Base-by-base conservation (phyloP, 2,888 invertebrate species). In the Meghimatium bilineatum region DNA sequence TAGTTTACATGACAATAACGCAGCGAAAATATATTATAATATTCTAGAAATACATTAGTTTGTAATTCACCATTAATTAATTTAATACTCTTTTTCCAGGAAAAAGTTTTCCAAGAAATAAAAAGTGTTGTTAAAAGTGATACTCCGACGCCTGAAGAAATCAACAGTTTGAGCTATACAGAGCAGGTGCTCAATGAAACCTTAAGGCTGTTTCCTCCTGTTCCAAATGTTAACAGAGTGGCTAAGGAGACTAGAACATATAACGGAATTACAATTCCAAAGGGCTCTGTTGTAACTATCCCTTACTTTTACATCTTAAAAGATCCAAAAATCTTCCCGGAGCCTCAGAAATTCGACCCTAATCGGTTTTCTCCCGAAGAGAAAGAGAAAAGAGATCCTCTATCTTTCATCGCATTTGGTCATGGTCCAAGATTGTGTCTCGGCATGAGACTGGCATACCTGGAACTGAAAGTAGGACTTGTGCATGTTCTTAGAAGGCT, bases 101-200 rank as follows among this genome's bases (percentile, higher is more conserved):
- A 82, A 49, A 38, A 66, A 34, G 66, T 82, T 26, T 82, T 60
- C 20, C 49, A 82, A 23, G 82, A 82, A 52, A 82, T 82, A 5
- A 44, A 34, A 60, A 17, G 12, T 34, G 75, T 75, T 12, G 75
- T 82, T 26, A 63, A 63, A 67, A 0, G 34, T 26, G 75, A 82
- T 17, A 32, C 66, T 10, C 82, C 82, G 26, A 82, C 75, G 1
- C 26, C 56, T 17, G 82, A 82, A 38, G 82, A 82, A 26, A 75
- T 82, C 0, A 63, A 36, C 20, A 74, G 60, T 44, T 66, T 82
- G 44, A n/a, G 1, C 32, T 82, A 75, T 66, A 75, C 63, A 32
- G 82, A 82, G 14, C 82, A 82, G 34, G 75, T 75, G 10, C 66
- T 82, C 26, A 75, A 82, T 34, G 82, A 82, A 26, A 82, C 82